phyloP scores from a whole-genome alignment of 2,113 vertebrate genomes.

The Helogale parvula region DNA sequence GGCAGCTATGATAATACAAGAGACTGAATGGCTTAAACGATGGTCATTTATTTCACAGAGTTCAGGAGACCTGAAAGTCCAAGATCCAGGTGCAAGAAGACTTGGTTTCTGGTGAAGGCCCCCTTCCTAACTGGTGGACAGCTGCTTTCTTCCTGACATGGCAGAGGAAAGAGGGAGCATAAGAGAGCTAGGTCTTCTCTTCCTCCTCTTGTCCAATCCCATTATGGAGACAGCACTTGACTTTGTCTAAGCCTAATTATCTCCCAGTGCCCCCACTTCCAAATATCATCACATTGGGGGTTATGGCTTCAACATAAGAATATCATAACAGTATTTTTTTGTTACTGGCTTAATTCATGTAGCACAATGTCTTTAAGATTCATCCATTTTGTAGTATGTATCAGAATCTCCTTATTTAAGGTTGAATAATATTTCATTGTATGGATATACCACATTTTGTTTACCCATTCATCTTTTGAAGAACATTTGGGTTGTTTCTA shows the following conservation, averaged over 20 bases:
- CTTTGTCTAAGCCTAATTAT: not conserved
- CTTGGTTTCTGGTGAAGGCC: not conserved
- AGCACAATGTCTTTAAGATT: not conserved
- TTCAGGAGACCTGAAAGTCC: not conserved
- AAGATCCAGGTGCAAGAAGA: not conserved
- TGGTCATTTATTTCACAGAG: not conserved
- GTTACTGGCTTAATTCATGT: not conserved
- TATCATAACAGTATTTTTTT: not conserved
- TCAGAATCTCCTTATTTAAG: not conserved
- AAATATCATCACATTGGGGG: not conserved
- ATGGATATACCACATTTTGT: not conserved
- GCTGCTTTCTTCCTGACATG: not conserved
- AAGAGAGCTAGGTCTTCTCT: not conserved
- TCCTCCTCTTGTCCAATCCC: not conserved
- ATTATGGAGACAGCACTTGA: not conserved
- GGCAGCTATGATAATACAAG: not conserved
- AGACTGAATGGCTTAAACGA: not conserved
- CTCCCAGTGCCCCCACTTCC: not conserved
- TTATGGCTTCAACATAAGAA: not conserved
- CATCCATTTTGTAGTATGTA: not conserved
- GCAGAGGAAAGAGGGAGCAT: not conserved
- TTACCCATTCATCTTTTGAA: not conserved
- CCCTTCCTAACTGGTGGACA: not conserved
- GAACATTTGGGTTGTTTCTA: not conserved
- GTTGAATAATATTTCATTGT: not conserved